Conservation (phyloP, 2,888 invertebrate species). For the Stegophylla sp. region DNA sequence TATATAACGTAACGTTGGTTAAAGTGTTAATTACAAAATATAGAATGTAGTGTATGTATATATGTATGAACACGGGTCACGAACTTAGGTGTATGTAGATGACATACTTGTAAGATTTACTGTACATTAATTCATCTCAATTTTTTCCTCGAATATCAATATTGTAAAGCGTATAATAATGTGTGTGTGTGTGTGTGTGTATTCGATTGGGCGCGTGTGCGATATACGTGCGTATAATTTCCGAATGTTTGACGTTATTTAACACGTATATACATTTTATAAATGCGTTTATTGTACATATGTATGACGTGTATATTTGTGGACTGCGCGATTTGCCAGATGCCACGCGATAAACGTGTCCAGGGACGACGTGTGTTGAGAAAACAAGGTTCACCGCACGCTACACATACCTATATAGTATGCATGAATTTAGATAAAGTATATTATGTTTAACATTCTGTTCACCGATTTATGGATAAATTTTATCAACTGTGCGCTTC, state of each 20-base stretch:
- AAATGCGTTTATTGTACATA: not conserved
- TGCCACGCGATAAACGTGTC: conserved; percentile 37
- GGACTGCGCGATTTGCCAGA: conserved; percentile 49
- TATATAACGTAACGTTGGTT: no score
- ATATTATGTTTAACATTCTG: not conserved
- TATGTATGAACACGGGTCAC: no score
- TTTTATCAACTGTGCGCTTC: conserved; percentile 1
- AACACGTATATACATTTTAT: not conserved
- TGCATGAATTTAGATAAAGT: not conserved
- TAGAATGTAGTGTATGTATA: no score
- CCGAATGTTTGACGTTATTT: conserved; percentile 13
- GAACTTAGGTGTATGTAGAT: no score
- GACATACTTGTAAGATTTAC: no score
- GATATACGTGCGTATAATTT: not conserved
- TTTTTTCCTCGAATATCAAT: no score
- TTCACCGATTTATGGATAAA: no score
- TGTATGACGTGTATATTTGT: conserved; percentile 12
- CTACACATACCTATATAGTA: not conserved
- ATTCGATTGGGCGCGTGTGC: not conserved
- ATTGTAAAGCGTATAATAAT: no score
- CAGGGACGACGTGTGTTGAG: not conserved
- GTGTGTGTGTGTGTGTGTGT: not conserved
- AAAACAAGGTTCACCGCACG: not conserved
- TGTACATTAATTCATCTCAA: no score
- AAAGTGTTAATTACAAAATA: no score